Conservation (phyloP, 2,113 vertebrate genomes). For the Oxyruncus cristatus region DNA sequence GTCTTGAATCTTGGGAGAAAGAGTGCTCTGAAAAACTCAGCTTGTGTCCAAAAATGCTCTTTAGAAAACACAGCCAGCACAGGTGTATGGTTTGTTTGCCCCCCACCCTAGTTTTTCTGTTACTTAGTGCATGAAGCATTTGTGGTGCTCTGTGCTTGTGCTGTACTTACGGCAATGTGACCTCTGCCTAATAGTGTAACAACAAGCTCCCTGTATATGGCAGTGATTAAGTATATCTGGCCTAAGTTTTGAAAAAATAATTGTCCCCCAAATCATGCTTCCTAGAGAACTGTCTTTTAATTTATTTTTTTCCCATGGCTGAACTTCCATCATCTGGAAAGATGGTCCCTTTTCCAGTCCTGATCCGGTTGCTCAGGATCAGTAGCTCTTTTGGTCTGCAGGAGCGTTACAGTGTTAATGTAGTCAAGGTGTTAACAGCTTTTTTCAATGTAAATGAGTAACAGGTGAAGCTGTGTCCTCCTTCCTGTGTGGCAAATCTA, state of each 20-base stretch:
- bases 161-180: neutral
- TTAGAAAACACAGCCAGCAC: neutral
- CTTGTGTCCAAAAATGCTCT: neutral
- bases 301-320: neutral
- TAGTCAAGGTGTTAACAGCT: neutral
- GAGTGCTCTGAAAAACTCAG: neutral
- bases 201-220: neutral
- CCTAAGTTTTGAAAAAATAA: neutral
- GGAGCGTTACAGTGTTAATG: neutral
- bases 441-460: neutral
- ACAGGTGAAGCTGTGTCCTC: neutral
- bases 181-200: neutral
- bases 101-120: neutral
- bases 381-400: neutral
- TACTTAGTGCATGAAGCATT: neutral
- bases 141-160: neutral
- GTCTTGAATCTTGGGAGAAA: neutral
- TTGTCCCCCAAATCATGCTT: neutral
- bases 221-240: neutral
- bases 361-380: neutral
- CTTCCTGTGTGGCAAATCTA: neutral
- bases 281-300: neutral
- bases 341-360: neutral
- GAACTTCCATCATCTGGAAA: neutral
- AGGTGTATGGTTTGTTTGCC: neutral